Evolutionary conservation across 2,113 vertebrate species (phyloP).

Genomic region (Tachysurus vachellii): DNA sequence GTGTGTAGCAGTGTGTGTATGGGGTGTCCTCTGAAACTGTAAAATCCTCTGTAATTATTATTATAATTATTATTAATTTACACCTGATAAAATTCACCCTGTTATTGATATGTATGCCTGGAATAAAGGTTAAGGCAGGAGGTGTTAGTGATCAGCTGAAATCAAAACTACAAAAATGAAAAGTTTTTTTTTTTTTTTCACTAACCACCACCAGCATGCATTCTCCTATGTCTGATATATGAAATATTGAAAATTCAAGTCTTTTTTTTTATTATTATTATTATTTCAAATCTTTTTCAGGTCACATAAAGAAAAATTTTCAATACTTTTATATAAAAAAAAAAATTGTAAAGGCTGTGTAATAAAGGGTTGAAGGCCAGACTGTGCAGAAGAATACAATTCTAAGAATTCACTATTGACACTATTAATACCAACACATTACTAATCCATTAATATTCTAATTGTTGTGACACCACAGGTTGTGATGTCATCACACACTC

Average conservation of each 20-base stretch:
- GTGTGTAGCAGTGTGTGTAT: background rate
- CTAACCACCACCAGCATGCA: background rate
- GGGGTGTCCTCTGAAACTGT: background rate
- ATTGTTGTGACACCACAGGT: background rate
- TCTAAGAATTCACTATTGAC: background rate
- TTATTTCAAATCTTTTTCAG: background rate
- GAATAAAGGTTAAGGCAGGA: background rate
- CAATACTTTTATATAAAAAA: background rate
- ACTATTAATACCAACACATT: too few relatives aligned
- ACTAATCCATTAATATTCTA: background rate
- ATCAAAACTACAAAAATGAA: background rate
- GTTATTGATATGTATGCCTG: too few relatives aligned
- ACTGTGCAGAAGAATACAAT: background rate
- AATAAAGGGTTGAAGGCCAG: background rate
- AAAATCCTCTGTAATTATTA: background rate
- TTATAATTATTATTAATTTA: background rate
- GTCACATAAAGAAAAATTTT: background rate
- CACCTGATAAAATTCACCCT: background rate
- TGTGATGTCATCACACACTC: background rate
- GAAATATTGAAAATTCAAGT: too few relatives aligned
- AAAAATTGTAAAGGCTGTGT: background rate
- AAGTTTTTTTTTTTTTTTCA: background rate
- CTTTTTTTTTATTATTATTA: too few relatives aligned
- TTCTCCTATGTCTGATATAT: background rate
- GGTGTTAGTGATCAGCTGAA: background rate